A percentile compares a stretch with the other conserved stretches of the same genome.
These are phyloP conservation scores for Drosophila hamatofila DNA, from an alignment of 2,888 invertebrate species.

Conservation along the genomic window DNA sequence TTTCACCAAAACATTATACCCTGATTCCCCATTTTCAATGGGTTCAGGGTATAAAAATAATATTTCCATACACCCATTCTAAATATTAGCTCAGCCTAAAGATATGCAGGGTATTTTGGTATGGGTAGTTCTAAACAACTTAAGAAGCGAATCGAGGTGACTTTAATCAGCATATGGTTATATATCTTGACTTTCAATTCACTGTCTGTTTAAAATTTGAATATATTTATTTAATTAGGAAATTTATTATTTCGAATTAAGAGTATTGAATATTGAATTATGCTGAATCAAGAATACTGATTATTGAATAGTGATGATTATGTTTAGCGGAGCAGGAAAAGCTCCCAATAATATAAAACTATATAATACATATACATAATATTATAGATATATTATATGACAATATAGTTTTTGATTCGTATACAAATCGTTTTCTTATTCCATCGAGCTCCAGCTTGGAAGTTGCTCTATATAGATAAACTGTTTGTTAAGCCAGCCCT, in stretches of 20 bases:
- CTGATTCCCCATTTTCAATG: too few relatives aligned
- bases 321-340: not conserved
- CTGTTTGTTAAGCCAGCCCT: not conserved
- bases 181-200: not conserved
- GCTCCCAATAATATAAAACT: not conserved
- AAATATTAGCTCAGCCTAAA: too few relatives aligned
- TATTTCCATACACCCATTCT: too few relatives aligned
- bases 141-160: not conserved
- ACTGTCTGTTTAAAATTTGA: not conserved
- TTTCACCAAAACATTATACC: too few relatives aligned
- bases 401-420: not conserved
- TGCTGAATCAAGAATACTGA: not conserved
- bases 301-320: not conserved
- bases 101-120: not conserved
- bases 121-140: not conserved
- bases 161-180: not conserved
- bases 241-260: not conserved
- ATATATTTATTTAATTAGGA: not conserved
- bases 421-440: not conserved
- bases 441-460: not conserved
- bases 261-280: not conserved
- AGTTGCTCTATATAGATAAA: not conserved
- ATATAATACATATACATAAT: not conserved
- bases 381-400: not conserved
- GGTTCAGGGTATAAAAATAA: too few relatives aligned